phyloP scores from a whole-genome alignment of 2,113 vertebrate genomes.

The Campylomormyrus tamandua region DNA sequence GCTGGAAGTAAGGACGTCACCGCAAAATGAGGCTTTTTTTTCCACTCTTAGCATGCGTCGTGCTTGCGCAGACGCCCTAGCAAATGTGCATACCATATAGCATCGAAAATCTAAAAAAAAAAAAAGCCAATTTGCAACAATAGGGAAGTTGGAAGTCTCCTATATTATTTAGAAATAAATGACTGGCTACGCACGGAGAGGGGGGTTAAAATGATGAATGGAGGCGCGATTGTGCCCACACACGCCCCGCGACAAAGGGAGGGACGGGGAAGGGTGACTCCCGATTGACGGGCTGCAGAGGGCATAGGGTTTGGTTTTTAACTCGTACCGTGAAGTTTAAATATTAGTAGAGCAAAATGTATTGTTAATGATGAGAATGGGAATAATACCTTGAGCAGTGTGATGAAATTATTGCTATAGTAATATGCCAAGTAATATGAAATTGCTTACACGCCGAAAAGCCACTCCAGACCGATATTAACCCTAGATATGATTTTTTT shows the following conservation, averaged over 20 bases:
- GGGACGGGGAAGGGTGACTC: background rate
- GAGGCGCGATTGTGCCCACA: background rate
- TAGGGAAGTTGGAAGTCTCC: background rate
- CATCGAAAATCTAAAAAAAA: background rate
- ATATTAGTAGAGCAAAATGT: background rate
- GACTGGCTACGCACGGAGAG: background rate
- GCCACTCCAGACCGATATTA: background rate
- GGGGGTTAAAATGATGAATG: background rate
- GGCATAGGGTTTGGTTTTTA: background rate
- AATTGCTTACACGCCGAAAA: background rate
- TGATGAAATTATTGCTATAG: background rate
- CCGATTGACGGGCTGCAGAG: background rate
- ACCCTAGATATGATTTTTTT: background rate
- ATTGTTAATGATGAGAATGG: background rate
- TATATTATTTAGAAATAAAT: background rate
- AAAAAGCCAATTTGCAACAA: background rate
- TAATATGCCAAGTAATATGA: background rate
- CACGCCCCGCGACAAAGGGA: background rate
- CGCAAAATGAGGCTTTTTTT: background rate
- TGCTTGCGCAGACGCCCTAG: conserved; percentile 5
- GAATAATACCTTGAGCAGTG: background rate
- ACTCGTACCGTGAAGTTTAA: background rate
- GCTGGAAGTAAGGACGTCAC: background rate
- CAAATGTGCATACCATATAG: background rate
- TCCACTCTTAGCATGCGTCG: background rate